Conservation (phyloP, 1,140 invertebrate species). For the Bactericera cockerelli region DNA sequence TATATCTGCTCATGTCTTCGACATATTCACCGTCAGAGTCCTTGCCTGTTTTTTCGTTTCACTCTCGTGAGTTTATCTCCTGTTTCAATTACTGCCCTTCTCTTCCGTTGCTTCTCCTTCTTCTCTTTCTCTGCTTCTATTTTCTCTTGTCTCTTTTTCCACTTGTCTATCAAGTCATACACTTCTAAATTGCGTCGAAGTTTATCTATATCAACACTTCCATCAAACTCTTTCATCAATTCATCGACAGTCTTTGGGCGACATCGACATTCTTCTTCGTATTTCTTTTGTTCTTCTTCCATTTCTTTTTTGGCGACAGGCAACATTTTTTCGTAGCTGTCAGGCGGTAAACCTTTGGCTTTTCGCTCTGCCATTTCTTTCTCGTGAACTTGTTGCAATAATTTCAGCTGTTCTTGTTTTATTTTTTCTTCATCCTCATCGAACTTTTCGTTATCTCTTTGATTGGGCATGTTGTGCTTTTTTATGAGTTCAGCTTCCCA, state of each 20-base stretch:
- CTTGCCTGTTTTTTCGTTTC: slow-evolving; percentile 2
- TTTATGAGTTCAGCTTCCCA: neutral
- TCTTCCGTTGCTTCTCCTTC: neutral
- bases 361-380: neutral
- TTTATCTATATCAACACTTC: neutral
- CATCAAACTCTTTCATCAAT: neutral
- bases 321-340: neutral
- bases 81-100: neutral
- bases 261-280: neutral
- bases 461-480: neutral
- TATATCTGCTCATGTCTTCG: neutral
- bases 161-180: neutral
- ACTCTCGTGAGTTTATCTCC: neutral
- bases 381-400: neutral
- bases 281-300: neutral
- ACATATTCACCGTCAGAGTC: neutral
- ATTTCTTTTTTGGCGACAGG: neutral
- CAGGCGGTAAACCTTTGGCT: neutral
- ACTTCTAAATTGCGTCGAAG: neutral
- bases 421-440: neutral
- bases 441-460: neutral
- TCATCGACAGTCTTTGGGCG: slow-evolving; percentile 2
- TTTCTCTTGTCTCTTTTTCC: neutral
- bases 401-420: neutral
- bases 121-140: neutral